These are phyloP conservation scores for Etheostoma nigrum DNA, from an alignment of 2,797 vertebrate genomes.

Conservation along the genomic window DNA sequence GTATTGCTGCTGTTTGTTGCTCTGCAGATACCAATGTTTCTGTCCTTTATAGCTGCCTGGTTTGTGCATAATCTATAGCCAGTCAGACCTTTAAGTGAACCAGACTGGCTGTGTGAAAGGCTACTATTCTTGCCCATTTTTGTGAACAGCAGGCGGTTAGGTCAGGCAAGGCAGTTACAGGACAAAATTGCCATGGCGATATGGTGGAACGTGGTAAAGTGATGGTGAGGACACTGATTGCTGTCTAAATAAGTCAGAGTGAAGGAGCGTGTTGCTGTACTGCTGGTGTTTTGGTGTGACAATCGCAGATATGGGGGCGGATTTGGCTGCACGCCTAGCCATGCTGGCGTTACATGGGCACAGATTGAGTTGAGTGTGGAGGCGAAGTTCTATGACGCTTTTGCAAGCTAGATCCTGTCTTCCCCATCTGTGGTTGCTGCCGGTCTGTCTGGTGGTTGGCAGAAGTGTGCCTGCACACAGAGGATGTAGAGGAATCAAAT, in stretches of 20 bases:
- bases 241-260: slow-evolving; percentile 69
- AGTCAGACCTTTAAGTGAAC: slow-evolving; percentile 57
- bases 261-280: slow-evolving; percentile 63
- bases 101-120: slow-evolving; percentile 51
- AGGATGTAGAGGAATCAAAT: slow-evolving; percentile 42
- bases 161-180: slow-evolving; percentile 51
- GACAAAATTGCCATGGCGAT: slow-evolving; percentile 61
- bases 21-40: slow-evolving; percentile 38
- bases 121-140: slow-evolving; percentile 29
- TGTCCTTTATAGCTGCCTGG: slow-evolving; percentile 44
- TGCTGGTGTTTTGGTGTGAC: slow-evolving; percentile 71
- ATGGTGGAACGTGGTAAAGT: slow-evolving; percentile 50
- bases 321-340: slow-evolving; percentile 71
- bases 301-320: slow-evolving; percentile 68
- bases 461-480: slow-evolving; percentile 48
- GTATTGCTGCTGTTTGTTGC: slow-evolving; percentile 24
- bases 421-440: slow-evolving; percentile 76
- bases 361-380: slow-evolving; percentile 77
- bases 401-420: slow-evolving; percentile 52
- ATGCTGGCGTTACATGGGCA: slow-evolving; percentile 67
- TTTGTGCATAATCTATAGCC: slow-evolving; percentile 56
- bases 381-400: slow-evolving; percentile 73
- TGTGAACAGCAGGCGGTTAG: slow-evolving; percentile 46
- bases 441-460: slow-evolving; percentile 67
- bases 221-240: slow-evolving; percentile 68